phyloP scores from a whole-genome alignment of 2,888 invertebrate species.

The Ditula angustiorana region DNA sequence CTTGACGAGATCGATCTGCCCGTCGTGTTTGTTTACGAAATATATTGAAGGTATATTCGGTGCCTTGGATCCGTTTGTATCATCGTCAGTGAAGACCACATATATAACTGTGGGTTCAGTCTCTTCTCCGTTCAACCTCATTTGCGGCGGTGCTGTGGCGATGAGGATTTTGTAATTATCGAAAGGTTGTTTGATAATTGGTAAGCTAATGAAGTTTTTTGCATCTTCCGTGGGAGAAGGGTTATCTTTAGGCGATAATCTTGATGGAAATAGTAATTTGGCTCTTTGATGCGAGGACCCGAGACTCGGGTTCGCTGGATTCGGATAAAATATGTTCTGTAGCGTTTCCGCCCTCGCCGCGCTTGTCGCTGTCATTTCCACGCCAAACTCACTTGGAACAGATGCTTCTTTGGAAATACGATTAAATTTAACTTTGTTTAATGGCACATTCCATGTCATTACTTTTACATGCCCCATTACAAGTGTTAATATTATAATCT shows the following conservation, averaged over 20 bases:
- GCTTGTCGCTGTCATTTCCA: constrained; percentile 48
- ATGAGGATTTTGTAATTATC: constrained; percentile 70
- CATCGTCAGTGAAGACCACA: constrained; percentile 65
- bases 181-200: constrained; percentile 60
- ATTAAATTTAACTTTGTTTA: constrained; percentile 66
- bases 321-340: constrained; percentile 50
- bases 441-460: constrained; percentile 54
- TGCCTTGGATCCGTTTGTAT: constrained; percentile 43
- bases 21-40: constrained; percentile 60
- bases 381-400: constrained; percentile 58
- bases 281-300: constrained; percentile 64
- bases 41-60: constrained; percentile 65
- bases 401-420: constrained; percentile 57
- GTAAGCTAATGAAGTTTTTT: constrained; percentile 59
- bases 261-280: constrained; percentile 45
- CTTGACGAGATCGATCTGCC: constrained; percentile 44
- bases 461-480: constrained; percentile 46
- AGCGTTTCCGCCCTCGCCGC: constrained; percentile 46
- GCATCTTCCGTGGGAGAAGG: constrained; percentile 16
- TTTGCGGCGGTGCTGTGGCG: constrained; percentile 66
- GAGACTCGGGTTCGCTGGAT: constrained; percentile 46
- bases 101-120: constrained; percentile 62
- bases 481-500: constrained; percentile 50
- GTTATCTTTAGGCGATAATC: background rate
- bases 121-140: constrained; percentile 55